These are phyloP conservation scores for Dicyrtoma fusca DNA, from an alignment of 2,888 invertebrate species.

Conservation along the genomic window DNA sequence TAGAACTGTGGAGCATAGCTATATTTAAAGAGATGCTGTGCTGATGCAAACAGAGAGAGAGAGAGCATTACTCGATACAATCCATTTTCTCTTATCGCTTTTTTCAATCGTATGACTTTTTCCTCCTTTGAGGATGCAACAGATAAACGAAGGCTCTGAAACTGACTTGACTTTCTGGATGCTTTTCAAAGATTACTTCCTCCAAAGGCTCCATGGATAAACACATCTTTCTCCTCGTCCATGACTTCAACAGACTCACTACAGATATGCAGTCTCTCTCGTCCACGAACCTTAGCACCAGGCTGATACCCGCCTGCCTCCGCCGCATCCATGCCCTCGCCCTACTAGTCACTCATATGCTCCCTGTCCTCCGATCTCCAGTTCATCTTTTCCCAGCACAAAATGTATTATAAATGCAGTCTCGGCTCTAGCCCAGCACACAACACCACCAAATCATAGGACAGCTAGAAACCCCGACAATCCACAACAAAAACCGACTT, in stretches of 20 bases:
- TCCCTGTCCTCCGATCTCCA: conserved; percentile 5
- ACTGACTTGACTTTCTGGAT: conserved; percentile 49
- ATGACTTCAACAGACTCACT: too few relatives aligned
- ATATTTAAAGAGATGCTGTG: too few relatives aligned
- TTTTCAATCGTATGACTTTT: conserved; percentile 47
- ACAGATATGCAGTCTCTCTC: too few relatives aligned
- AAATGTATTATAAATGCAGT: not conserved
- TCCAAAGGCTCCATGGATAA: conserved; percentile 43
- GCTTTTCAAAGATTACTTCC: conserved; percentile 45
- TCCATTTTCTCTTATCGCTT: conserved; percentile 44
- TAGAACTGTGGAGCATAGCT: too few relatives aligned
- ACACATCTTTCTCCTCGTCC: conserved; percentile 39
- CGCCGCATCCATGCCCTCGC: not conserved
- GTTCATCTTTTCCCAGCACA: conserved; percentile 26
- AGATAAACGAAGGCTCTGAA: conserved; percentile 36
- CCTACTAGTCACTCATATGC: too few relatives aligned
- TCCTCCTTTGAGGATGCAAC: conserved; percentile 47
- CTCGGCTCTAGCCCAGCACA: not conserved
- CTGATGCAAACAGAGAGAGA: conserved; percentile 8
- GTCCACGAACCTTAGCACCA: too few relatives aligned
- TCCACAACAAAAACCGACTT: too few relatives aligned
- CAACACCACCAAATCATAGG: not conserved
- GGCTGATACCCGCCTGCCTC: too few relatives aligned
- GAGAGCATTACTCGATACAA: conserved; percentile 36
- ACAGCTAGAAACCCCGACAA: too few relatives aligned